Evolutionary conservation across 2,797 vertebrate species (phyloP).

Genomic region (Ambastaia sidthimunki): DNA sequence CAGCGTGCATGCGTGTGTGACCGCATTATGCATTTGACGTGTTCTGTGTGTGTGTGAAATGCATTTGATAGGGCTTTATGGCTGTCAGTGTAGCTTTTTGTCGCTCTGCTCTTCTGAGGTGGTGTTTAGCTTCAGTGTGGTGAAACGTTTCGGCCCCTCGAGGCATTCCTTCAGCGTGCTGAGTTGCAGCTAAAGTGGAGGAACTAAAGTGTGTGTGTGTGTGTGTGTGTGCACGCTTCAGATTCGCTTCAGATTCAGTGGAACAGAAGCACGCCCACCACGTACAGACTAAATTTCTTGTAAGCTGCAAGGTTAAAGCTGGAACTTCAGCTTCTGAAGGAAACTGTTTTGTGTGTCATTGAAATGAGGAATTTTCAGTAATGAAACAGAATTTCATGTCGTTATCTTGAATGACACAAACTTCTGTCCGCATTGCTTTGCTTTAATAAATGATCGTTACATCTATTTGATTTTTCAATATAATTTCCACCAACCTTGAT

Average conservation of each 20-base stretch:
- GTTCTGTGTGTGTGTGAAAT: slow-evolving; percentile 44
- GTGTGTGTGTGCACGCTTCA: slow-evolving; percentile 27
- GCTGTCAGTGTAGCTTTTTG: slow-evolving; percentile 24
- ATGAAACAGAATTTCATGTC: slow-evolving; percentile 1
- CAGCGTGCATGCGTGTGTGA: neutral
- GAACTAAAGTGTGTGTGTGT: slow-evolving; percentile 21
- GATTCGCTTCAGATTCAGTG: slow-evolving; percentile 28
- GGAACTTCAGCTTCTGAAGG: neutral
- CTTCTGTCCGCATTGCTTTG: neutral
- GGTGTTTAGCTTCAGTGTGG: slow-evolving; percentile 44
- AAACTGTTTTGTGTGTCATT: neutral
- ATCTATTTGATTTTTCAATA: neutral
- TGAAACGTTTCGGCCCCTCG: slow-evolving; percentile 32
- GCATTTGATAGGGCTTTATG: slow-evolving; percentile 37
- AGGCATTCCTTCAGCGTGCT: slow-evolving; percentile 30
- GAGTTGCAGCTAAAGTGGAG: slow-evolving; percentile 20
- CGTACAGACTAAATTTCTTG: neutral
- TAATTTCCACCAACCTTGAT: neutral
- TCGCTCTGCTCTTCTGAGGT: slow-evolving; percentile 7
- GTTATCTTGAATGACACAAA: neutral
- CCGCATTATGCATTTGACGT: slow-evolving; percentile 39
- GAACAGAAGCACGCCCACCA: neutral
- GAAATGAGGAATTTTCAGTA: neutral
- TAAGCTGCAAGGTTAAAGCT: neutral
- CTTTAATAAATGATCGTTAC: neutral